A percentile compares a stretch with the other conserved stretches of the same genome.
Evolutionary conservation across 2,797 vertebrate genomes (phyloP).

Genomic region (Channa striata): DNA sequence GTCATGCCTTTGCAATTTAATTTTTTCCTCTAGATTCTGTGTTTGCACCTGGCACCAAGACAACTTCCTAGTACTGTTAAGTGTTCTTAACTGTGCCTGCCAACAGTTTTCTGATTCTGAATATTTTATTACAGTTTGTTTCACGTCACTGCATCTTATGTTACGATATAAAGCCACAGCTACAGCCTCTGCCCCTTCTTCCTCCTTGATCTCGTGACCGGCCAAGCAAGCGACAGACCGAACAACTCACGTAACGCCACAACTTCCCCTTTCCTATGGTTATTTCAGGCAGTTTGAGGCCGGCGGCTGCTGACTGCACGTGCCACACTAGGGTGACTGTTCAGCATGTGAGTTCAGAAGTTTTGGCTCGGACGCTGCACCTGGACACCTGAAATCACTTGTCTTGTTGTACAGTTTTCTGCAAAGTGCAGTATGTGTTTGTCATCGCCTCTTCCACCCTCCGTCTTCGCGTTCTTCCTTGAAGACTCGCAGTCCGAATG

Average conservation of each 20-base stretch:
- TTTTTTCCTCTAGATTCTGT: too few species aligned
- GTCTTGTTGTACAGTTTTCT: background rate
- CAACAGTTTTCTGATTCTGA: too few species aligned
- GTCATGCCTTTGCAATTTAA: too few species aligned
- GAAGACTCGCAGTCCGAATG: background rate
- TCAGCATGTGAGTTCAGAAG: conserved; percentile 48
- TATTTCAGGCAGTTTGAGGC: conserved; percentile 59
- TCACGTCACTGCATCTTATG: background rate
- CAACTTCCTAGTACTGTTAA: too few species aligned
- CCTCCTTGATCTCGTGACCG: conserved; percentile 56
- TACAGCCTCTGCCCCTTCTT: conserved; percentile 26
- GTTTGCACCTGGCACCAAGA: too few species aligned
- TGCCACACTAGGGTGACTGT: conserved; percentile 33
- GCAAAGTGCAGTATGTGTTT: background rate
- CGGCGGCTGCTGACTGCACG: conserved; percentile 48
- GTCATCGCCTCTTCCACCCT: background rate
- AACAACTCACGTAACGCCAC: conserved; percentile 35
- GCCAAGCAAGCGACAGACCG: conserved; percentile 15
- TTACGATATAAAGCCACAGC: background rate
- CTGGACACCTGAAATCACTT: background rate
- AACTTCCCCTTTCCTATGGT: conserved; percentile 64
- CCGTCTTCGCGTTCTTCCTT: background rate
- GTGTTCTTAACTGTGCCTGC: too few species aligned
- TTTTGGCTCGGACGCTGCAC: background rate
- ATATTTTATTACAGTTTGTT: background rate